Evolutionary conservation across 2,888 invertebrate species (phyloP), one percentile per base, ranked within the genome.

Genomic region (Cenopis cana): DNA sequence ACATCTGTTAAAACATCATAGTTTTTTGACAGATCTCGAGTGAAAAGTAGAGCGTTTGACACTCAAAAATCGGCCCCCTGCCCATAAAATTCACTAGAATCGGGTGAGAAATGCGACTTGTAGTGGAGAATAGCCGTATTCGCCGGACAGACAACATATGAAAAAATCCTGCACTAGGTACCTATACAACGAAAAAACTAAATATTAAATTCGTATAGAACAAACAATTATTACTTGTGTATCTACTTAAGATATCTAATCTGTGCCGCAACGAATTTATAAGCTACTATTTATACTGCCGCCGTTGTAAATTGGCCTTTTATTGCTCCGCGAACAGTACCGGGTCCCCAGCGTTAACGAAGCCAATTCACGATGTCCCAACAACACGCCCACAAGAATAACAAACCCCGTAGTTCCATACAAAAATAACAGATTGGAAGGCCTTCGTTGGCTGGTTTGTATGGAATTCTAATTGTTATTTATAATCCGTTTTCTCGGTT

Each of bases 261-360:
- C 24, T 57, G 10, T 10, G 46, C 20, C 54, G 54, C 60, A 61
- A 49, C 60, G n/a, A 67, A 71, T 71, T 71, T 67, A 67, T 66
- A 71, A 71, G 66, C 71, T 57, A 64, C 70, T 71, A 71, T 71
- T 67, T 67, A 71, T 71, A 67, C 60, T 67, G 38, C 65, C 54
- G 65, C 65, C 50, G 54, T 67, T 46, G 49, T 71, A 71, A 71
- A 71, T 67, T 71, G 71, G 71, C 61, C 71, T 67, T 71, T 71
- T 71, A 71, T 71, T 71, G 67, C 67, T 61, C 66, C 59, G 59
- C 38, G 70, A 36, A 66, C 55, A 17, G 55, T 71, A 71, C 71
- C 59, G 70, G 17, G 66, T 17, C 55, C 54, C 38, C 52, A 49
- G 41, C 70, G 50, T 70, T 71, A 71, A 71, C 66, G 71, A 71